phyloP scores from a whole-genome alignment of 2,888 invertebrate genomes.

The Rhorus exstirpatorius region DNA sequence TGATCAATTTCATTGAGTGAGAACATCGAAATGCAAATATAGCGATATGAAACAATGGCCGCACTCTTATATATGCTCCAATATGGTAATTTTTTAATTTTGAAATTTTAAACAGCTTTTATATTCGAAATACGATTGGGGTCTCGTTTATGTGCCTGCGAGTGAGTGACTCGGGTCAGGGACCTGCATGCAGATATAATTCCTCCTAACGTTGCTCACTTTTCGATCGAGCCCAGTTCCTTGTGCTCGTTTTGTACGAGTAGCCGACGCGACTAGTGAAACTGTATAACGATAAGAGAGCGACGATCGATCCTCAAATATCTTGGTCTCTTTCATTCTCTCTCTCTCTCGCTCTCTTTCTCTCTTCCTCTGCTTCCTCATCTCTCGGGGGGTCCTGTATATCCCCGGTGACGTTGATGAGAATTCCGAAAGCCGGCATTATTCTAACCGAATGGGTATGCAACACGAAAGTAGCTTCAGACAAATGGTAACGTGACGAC shows the following conservation, averaged over 20 bases:
- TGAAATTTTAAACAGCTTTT: background rate
- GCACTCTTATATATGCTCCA: no score
- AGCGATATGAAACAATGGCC: no score
- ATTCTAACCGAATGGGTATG: slow-evolving; percentile 67
- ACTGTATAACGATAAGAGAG: slow-evolving; percentile 29
- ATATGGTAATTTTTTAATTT: background rate
- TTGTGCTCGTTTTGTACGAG: slow-evolving; percentile 28
- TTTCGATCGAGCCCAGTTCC: slow-evolving; percentile 10
- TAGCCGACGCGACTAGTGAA: slow-evolving; percentile 51
- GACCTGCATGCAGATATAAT: background rate
- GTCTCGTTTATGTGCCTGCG: background rate
- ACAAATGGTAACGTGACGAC: slow-evolving; percentile 60
- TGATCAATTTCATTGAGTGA: no score
- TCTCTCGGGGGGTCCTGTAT: slow-evolving; percentile 36
- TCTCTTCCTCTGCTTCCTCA: slow-evolving; percentile 19
- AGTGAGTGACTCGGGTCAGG: background rate
- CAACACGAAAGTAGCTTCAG: slow-evolving; percentile 67
- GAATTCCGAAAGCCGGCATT: slow-evolving; percentile 66
- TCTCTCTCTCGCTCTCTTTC: slow-evolving; percentile 37
- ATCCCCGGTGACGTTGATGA: slow-evolving; percentile 57
- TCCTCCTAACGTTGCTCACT: slow-evolving; percentile 23
- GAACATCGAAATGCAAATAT: no score
- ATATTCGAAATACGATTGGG: background rate
- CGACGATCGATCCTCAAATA: slow-evolving; percentile 31
- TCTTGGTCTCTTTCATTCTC: slow-evolving; percentile 22